Evolutionary conservation across 2,888 invertebrate genomes (phyloP).

Genomic region (Clostera curtula): DNA sequence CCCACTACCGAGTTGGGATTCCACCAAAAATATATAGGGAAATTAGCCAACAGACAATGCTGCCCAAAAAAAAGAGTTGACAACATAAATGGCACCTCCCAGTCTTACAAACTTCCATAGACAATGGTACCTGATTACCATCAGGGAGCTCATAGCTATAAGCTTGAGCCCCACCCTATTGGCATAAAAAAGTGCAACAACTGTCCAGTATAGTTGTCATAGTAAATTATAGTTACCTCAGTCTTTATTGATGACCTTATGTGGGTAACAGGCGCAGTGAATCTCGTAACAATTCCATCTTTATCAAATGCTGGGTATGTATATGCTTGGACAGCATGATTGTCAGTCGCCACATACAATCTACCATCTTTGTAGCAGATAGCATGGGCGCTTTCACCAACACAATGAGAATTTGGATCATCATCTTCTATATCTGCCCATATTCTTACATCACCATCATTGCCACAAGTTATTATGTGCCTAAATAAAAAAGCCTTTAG

Average conservation of each 20-base stretch:
- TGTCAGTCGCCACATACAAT: slow-evolving; percentile 89
- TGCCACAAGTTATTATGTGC: slow-evolving; percentile 88
- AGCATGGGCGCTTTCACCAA: slow-evolving; percentile 88
- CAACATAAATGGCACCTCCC: no score
- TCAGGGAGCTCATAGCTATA: no score
- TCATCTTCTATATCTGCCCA: slow-evolving; percentile 93
- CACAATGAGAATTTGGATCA: slow-evolving; percentile 88
- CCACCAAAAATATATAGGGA: no score
- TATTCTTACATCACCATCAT: slow-evolving; percentile 93
- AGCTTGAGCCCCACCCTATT: no score
- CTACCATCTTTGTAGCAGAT: slow-evolving; percentile 81
- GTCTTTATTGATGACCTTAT: slow-evolving; percentile 79
- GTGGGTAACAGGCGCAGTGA: slow-evolving; percentile 91
- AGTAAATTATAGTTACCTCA: slow-evolving; percentile 58
- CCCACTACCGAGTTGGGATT: no score
- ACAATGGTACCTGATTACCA: no score
- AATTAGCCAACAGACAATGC: no score
- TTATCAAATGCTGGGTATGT: slow-evolving; percentile 87
- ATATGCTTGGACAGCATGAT: slow-evolving; percentile 88
- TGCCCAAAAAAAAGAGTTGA: no score
- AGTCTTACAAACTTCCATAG: no score
- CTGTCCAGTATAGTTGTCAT: slow-evolving; percentile 1
- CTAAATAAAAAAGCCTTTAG: slow-evolving; percentile 32
- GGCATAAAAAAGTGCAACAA: no score
- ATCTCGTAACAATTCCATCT: slow-evolving; percentile 90